Base-by-base conservation (phyloP, 2,797 vertebrate genomes). In the Meriones psammophilus region DNA sequence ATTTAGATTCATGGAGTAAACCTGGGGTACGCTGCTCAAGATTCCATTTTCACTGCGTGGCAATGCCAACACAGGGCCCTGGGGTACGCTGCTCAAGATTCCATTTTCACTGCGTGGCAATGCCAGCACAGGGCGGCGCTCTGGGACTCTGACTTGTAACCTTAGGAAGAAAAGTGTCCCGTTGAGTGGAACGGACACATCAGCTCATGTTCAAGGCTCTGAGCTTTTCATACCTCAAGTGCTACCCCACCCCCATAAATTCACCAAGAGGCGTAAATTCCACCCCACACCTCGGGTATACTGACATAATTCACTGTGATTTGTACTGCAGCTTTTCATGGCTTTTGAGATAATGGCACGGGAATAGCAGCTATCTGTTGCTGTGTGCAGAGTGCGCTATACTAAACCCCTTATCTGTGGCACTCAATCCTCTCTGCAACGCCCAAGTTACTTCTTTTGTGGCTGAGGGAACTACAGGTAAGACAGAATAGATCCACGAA, bases 301-400 rank as follows among this genome's bases (percentile, higher is more conserved):
- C 56, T 28, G 15, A 15, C 39, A 5, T 42, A 3, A 20, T 36
- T 15, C 20, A 8, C 15, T 0, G 8, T 87, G 39, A 62, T 87
- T 84, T 71, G 68, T 58, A 10, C 54, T 58, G 15, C 0, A 39
- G 42, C n/a, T 79, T 8, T 24, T 14, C 20, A 4, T 4, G 76
- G 50, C 50, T 58, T 87, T 33, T 62, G 22, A 83, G 89, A 33
- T 66, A 79, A 6, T 4, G 6, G 24, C 5, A 8, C 62, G 6
- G 66, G 39, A 73, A 46, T 2, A 26, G 20, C 17, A 0, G 10
- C 42, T 1, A 17, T 54, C 22, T 50, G 13, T 64, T 18, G 68
- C 0, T 0, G 28, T 20, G 24, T 2, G 54, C 28, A 4, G 13
- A 15, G 18, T 0, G 1, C 6, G 13, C 46, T 1, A 3, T 7